Evolutionary conservation across 1,140 invertebrate genomes (phyloP).

Genomic region (Drosophila rhopaloa): DNA sequence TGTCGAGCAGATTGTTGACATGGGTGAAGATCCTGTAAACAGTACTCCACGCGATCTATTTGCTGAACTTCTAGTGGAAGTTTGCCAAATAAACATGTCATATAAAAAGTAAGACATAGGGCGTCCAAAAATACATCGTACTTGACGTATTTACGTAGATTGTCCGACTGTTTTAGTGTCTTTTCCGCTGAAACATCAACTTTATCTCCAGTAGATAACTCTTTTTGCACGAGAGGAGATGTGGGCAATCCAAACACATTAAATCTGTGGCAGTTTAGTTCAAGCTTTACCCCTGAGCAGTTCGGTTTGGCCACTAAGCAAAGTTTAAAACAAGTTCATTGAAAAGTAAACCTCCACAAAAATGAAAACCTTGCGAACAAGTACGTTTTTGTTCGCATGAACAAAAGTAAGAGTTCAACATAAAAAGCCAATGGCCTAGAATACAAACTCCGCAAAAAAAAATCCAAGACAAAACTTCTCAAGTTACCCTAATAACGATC

Average conservation of each 20-base stretch:
- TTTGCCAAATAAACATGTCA: conserved; percentile 55
- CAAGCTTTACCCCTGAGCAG: conserved; percentile 9
- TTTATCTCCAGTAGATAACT: conserved; percentile 37
- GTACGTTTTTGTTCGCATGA: conserved; percentile 14
- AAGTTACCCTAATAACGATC: conserved; percentile 54
- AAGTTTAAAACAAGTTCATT: conserved; percentile 35
- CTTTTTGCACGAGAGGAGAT: conserved; percentile 33
- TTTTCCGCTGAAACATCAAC: conserved; percentile 40
- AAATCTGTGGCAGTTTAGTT: conserved; percentile 40
- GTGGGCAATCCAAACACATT: conserved; percentile 23
- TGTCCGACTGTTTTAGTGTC: conserved; percentile 38
- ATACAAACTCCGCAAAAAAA: conserved; percentile 37
- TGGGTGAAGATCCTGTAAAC: conserved; percentile 36
- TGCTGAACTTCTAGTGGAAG: conserved; percentile 9
- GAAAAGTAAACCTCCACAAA: conserved; percentile 24
- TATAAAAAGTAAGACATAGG: conserved; percentile 38
- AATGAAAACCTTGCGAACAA: conserved; percentile 40
- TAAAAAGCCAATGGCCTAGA: conserved; percentile 71
- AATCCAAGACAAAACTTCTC: conserved; percentile 38
- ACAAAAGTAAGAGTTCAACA: conserved; percentile 71
- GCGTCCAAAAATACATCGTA: conserved; percentile 35
- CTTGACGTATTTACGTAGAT: conserved; percentile 56
- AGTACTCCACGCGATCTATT: conserved; percentile 12
- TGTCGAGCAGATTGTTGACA: conserved; percentile 35
- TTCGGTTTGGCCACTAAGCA: conserved; percentile 13